Evolutionary conservation across 2,113 vertebrate genomes (phyloP), one percentile per base, ranked within the genome.

Genomic region (Halcyon malimbica): DNA sequence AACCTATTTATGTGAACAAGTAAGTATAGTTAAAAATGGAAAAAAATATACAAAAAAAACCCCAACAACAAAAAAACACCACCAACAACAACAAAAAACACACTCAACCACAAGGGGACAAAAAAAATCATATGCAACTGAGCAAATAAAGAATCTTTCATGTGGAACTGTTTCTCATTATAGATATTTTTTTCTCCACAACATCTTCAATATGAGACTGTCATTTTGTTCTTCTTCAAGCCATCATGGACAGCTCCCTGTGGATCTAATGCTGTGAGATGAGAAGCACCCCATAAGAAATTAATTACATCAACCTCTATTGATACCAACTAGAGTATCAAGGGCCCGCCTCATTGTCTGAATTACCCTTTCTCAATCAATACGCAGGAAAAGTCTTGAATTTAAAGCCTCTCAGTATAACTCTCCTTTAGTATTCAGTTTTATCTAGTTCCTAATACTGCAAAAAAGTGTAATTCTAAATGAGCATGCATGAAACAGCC

Each of bases 161-260:
- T 35, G 67, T 83, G 68, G 71, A 95, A 90, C 75, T 59, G 41
- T 57, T 95, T 90, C 82, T 96, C 70, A 87, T 87, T 93, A 85
- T 4, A 94, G 21, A 5, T 33, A 2, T 10, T 81, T 81, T 51
- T 16, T 92, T 88, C 44, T 70, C 35, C 35, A 57, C 63, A 37
- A 39, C 54, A 77, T 51, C 37, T 93, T 74, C 82, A 48, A 35
- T 89, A 64, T 20, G 57, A 95, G 25, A 77, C 29, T 77, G 75
- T 57, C 1, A 62, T 60, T 87, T 74, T 87, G 57, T 83, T 63
- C 28, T 29, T 90, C 35, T 75, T 93, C 50, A 63, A 46, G 56
- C 21, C 71, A 63, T 59, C 51, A 29, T 16, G 35, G 71, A 65
- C 68, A 77, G 59, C 25, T 92, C 91, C 59, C 71, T 68, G n/a